Evolutionary conservation across 1,140 invertebrate species (phyloP).

Genomic region (Drosophila neocordata): DNA sequence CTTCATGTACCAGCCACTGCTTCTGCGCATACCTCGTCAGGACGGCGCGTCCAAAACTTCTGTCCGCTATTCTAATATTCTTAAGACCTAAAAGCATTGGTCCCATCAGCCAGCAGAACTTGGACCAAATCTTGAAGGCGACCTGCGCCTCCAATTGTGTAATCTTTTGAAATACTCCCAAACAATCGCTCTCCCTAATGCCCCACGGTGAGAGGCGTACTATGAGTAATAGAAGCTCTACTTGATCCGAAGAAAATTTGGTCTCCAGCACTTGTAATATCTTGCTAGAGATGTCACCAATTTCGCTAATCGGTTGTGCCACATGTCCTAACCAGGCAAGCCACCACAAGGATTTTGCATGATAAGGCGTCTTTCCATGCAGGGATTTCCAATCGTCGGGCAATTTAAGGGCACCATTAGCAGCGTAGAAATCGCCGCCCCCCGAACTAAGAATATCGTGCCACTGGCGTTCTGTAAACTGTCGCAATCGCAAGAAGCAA

Average conservation of each 20-base stretch:
- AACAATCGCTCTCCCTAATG: constrained; percentile 75
- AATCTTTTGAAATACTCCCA: constrained; percentile 76
- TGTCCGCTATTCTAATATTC: constrained; percentile 80
- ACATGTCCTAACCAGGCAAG: constrained; percentile 80
- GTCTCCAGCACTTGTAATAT: constrained; percentile 74
- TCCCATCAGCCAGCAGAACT: constrained; percentile 83
- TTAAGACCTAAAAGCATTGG: constrained; percentile 79
- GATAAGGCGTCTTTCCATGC: constrained; percentile 78
- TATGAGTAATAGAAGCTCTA: constrained; percentile 74
- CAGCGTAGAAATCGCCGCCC: constrained; percentile 80
- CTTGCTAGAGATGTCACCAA: constrained; percentile 67
- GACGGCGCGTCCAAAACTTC: constrained; percentile 70
- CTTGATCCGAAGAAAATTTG: constrained; percentile 69
- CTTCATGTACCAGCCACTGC: constrained; percentile 80
- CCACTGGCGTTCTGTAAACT: constrained; percentile 81
- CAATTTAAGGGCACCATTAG: constrained; percentile 77
- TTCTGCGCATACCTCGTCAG: constrained; percentile 73
- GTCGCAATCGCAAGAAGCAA: constrained; percentile 73
- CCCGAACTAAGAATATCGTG: constrained; percentile 79
- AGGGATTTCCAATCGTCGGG: constrained; percentile 78
- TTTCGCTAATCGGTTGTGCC: constrained; percentile 68
- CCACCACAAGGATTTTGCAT: constrained; percentile 82
- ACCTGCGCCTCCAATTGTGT: constrained; percentile 78
- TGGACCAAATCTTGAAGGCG: constrained; percentile 81
- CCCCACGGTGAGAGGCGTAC: constrained; percentile 74